Conservation (phyloP, 2,888 invertebrate genomes). For the Chrysodeixis includens region DNA sequence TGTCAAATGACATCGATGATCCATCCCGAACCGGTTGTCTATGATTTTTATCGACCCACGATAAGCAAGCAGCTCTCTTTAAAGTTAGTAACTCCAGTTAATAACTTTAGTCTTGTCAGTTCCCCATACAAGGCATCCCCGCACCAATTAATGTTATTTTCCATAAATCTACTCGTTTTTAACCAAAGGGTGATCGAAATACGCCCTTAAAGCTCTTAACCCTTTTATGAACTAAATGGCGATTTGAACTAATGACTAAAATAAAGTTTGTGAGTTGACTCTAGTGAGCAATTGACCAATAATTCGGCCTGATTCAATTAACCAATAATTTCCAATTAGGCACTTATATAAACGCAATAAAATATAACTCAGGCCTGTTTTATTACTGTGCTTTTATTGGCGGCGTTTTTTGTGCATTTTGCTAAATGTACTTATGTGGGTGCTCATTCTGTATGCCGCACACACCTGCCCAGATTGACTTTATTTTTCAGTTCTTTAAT, state of each 20-base stretch:
- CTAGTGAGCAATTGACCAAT: conserved; percentile 2
- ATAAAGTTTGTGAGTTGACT: conserved; percentile 18
- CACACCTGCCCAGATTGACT: background rate
- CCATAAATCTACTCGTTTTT: conserved; percentile 58
- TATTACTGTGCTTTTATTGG: background rate
- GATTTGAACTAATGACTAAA: conserved; percentile 12
- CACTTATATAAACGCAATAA: conserved; percentile 3
- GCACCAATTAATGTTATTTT: conserved; percentile 66
- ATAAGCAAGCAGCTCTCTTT: conserved; percentile 16
- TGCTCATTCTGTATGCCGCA: background rate
- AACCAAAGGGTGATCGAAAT: conserved; percentile 24
- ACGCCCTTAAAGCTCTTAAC: conserved; percentile 11
- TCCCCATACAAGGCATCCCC: conserved; percentile 51
- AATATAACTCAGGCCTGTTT: background rate
- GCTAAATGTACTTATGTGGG: background rate
- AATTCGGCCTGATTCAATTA: conserved; percentile 2
- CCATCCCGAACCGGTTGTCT: conserved; percentile 12
- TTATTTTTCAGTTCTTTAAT: background rate
- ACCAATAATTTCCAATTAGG: conserved; percentile 15
- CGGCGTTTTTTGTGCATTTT: background rate
- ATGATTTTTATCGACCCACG: conserved; percentile 12
- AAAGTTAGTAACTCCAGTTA: conserved; percentile 16
- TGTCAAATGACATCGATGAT: conserved; percentile 7
- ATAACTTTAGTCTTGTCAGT: conserved; percentile 52
- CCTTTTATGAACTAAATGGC: conserved; percentile 27